These are phyloP conservation scores for Eilema griseolum DNA, from an alignment of 2,888 invertebrate genomes.

Conservation along the genomic window DNA sequence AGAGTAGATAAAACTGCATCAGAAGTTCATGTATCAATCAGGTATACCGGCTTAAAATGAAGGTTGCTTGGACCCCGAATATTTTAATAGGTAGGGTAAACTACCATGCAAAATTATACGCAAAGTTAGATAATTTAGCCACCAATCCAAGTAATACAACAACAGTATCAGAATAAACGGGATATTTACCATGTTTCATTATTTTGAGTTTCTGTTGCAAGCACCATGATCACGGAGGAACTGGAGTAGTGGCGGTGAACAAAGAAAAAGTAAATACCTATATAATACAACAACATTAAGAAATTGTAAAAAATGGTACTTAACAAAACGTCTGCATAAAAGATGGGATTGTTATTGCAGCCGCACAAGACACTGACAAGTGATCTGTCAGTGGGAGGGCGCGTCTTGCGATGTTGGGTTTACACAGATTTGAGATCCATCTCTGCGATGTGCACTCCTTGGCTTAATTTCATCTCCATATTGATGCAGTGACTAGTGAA, in stretches of 20 bases:
- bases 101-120: neutral
- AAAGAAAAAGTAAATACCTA: too few relatives aligned
- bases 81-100: neutral
- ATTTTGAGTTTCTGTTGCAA: too few relatives aligned
- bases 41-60: neutral
- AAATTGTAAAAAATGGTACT: constrained; percentile 9
- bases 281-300: constrained; percentile 4
- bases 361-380: constrained; percentile 64
- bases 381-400: constrained; percentile 66
- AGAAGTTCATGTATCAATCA: neutral
- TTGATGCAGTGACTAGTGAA: constrained; percentile 50
- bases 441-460: constrained; percentile 64
- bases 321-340: constrained; percentile 39
- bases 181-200: too few relatives aligned
- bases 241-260: too few relatives aligned
- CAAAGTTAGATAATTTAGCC: neutral
- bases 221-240: too few relatives aligned
- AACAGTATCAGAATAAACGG: too few relatives aligned
- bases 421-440: constrained; percentile 71
- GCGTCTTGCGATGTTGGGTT: constrained; percentile 56
- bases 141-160: neutral
- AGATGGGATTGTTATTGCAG: constrained; percentile 49
- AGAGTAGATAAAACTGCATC: neutral
- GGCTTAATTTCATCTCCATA: constrained; percentile 49
- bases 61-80: neutral